Conservation (phyloP, 2,113 vertebrate species). For the Cheilinus undulatus region DNA sequence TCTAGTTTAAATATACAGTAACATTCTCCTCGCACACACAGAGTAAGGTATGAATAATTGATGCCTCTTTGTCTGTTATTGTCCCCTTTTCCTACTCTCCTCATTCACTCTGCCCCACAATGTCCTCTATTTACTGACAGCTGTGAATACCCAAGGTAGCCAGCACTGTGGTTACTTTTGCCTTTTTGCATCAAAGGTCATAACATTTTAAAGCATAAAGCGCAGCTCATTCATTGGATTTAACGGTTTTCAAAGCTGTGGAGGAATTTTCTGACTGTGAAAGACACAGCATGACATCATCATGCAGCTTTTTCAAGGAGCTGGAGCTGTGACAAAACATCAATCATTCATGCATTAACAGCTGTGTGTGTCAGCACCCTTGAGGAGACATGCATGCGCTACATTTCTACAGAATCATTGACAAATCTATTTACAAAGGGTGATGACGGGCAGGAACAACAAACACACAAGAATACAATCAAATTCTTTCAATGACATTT, state of each 20-base stretch:
- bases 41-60: conserved; percentile 56
- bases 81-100: conserved; percentile 21
- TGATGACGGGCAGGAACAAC: background rate
- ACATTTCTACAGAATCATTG: background rate
- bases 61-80: conserved; percentile 38
- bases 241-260: background rate
- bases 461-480: background rate
- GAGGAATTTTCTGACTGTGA: conserved; percentile 13
- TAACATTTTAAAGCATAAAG: conserved; percentile 27
- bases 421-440: background rate
- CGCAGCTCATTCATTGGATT: conserved; percentile 10
- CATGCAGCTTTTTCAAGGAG: conserved; percentile 37
- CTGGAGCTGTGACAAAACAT: conserved; percentile 38
- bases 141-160: background rate
- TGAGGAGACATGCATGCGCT: background rate
- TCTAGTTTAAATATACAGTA: conserved; percentile 28
- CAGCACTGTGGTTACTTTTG: background rate
- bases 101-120: conserved; percentile 18
- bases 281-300: conserved; percentile 32
- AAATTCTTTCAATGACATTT: background rate
- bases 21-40: conserved; percentile 9
- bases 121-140: conserved; percentile 18
- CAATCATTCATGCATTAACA: conserved; percentile 41
- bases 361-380: conserved; percentile 10
- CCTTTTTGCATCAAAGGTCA: conserved; percentile 31